These are phyloP conservation scores for Myathropa florea DNA, from an alignment of 2,888 invertebrate species.

Conservation along the genomic window DNA sequence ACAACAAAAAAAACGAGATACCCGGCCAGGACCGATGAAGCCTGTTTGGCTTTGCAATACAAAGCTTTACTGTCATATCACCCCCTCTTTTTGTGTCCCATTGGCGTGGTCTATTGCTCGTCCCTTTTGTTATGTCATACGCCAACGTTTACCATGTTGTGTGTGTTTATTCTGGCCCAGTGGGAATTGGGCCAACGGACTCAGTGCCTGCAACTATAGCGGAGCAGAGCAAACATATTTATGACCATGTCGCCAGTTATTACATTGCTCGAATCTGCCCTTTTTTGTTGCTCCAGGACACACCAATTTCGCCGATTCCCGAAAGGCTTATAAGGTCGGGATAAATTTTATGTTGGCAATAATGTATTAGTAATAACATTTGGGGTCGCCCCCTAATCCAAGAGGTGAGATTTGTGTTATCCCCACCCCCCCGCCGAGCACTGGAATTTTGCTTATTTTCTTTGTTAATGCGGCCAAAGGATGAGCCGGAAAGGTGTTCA, in stretches of 20 bases:
- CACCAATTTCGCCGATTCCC: constrained; percentile 42
- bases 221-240: constrained; percentile 42
- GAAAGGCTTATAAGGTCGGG: constrained; percentile 49
- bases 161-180: constrained; percentile 47
- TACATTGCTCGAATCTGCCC: constrained; percentile 6
- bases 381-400: not conserved
- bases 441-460: not conserved
- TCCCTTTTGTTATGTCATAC: constrained; percentile 45
- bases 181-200: constrained; percentile 53
- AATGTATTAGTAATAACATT: constrained; percentile 30
- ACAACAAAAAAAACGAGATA: not conserved
- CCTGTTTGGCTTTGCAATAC: constrained; percentile 51
- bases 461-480: not conserved
- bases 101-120: constrained; percentile 8
- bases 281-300: constrained; percentile 4
- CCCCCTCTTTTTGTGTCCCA: not conserved
- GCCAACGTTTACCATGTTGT: constrained; percentile 33
- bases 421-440: not conserved
- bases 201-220: constrained; percentile 1
- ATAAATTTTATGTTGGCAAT: constrained; percentile 48
- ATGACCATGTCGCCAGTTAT: constrained; percentile 51
- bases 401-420: not conserved
- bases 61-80: constrained; percentile 40
- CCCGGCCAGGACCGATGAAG: not conserved
- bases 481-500: not conserved